Percentiles rank a stretch among this genome's conserved stretches.
phyloP scores from a whole-genome alignment of 2,888 invertebrate species.

The Dryocosmus kuriphilus region DNA sequence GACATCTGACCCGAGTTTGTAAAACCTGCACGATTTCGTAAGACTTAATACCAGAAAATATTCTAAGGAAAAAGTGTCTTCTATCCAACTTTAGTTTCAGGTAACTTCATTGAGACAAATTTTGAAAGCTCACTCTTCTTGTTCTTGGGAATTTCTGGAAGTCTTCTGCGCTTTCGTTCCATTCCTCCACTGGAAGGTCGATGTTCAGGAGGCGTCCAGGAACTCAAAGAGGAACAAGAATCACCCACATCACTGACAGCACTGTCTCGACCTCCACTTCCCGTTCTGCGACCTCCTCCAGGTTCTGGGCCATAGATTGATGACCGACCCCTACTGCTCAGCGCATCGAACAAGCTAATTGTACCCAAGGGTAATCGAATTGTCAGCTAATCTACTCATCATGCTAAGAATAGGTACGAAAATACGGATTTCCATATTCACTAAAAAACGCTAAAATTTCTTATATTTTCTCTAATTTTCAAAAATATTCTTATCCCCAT shows the following conservation, averaged over 20 bases:
- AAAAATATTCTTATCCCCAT: neutral
- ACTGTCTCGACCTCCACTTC: conserved; percentile 71
- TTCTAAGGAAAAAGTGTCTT: too few species aligned
- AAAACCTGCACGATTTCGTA: conserved; percentile 42
- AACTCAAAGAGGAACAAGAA: conserved; percentile 72
- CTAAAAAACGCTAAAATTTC: neutral
- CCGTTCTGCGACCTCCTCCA: conserved; percentile 53
- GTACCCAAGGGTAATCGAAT: conserved; percentile 62
- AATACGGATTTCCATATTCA: conserved; percentile 15
- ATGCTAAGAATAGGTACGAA: conserved; percentile 30
- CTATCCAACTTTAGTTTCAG: too few species aligned
- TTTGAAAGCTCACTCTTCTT: conserved; percentile 85
- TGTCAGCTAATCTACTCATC: conserved; percentile 58
- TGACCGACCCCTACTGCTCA: conserved; percentile 71
- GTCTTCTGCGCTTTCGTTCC: conserved; percentile 88
- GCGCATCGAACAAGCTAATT: conserved; percentile 75
- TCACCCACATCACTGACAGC: conserved; percentile 74
- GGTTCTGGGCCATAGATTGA: conserved; percentile 60
- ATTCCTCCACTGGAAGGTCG: conserved; percentile 65
- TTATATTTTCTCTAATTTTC: neutral
- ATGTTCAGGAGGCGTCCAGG: conserved; percentile 75
- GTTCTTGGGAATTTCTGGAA: conserved; percentile 94
- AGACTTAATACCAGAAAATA: neutral
- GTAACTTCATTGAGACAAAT: neutral
- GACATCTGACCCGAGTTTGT: conserved; percentile 47